Base-by-base conservation (phyloP, 2,797 vertebrate species). In the Tangara arthus region DNA sequence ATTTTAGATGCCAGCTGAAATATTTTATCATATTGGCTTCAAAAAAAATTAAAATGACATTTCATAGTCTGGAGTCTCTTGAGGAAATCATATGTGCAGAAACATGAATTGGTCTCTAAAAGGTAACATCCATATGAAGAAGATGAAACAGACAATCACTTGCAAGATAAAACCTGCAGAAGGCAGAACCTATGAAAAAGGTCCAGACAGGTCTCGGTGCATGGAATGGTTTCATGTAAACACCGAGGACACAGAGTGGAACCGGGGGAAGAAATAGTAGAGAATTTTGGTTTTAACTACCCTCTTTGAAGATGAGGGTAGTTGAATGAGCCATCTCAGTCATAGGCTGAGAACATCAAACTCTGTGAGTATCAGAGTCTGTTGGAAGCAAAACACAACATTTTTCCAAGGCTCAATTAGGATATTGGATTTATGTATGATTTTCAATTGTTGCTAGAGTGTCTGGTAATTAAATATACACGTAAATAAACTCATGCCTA, bases 141-240 rank as follows among this genome's bases (percentile, higher is more conserved):
- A 87, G 4, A 3, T 34, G 34, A 6, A 6, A 47, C 0, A 10
- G 13, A 56, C 8, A n/a, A 35, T 21, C 8, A 12, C 21, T n/a
- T 71, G 22, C 41, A 52, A 49, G 37, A 22, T 27, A 63, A 66
- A 41, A 39, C 16, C 32, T 37, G 26, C 21, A 32, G 8, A 59
- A 66, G 19, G 35, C 4, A 12, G 27, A 73, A 84, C 6, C 12
- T 59, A 9, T 17, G n/a, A 28, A 53, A 70, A 56, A 24, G 4
- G 11, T 64, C 15, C 17, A 47, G 34, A 11, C 8, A 35, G 22
- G 9, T 30, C 49, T 56, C 28, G 44, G 8, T n/a, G 68, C 30
- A 56, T 32, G 27, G 11, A 46, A n/a, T 12, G 32, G 11, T n/a
- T 86, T 39, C 6, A 17, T 52, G 15, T 26, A 60, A 64, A 64